Evolutionary conservation across 2,888 invertebrate genomes (phyloP), one percentile per base, ranked within the genome.

Genomic region (Apodemia zela): DNA sequence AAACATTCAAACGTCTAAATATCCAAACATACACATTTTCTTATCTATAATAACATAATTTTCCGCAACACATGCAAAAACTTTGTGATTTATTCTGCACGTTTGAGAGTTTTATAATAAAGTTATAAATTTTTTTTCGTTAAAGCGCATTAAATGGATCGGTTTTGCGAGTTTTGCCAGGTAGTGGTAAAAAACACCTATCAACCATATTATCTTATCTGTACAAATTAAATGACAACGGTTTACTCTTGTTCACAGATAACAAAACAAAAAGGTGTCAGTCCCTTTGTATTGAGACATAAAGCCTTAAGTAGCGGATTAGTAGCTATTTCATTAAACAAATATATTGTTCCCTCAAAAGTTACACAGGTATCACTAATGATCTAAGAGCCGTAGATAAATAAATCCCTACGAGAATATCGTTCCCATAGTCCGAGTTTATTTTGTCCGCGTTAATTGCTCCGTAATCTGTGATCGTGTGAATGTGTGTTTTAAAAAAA

Each of bases 371-470:
- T 64, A 63, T 66, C 66, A 68, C 60, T 62, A 59, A 66, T 47
- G 49, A 67, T 66, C 63, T 62, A 67, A 63, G 64, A 62, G 33
- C 51, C 63, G 62, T 62, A 67, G 65, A 67, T 69, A 73, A 78
- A 77, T 75, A 78, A 78, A 81, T 77, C 72, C 71, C 75, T 68
- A 73, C 72, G 69, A 71, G 68, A 54, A 60, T 63, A 67, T 63
- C 60, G 49, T 75, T 86, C 85, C 82, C 85, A 84, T 76, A 79
- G 76, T 69, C 69, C 65, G 60, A 77, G 82, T 84, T 84, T 80
- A 79, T 73, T 81, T 72, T 79, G 75, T 68, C 73, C 76, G 79
- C 81, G 86, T 81, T 87, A 86, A 87, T 87, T 87, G 84, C 78
- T 75, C 73, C 77, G 75, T 84, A 81, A 85, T 85, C 80, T 81